These are phyloP conservation scores for Callipepla squamata DNA, from an alignment of 2,113 vertebrate species.

Conservation along the genomic window DNA sequence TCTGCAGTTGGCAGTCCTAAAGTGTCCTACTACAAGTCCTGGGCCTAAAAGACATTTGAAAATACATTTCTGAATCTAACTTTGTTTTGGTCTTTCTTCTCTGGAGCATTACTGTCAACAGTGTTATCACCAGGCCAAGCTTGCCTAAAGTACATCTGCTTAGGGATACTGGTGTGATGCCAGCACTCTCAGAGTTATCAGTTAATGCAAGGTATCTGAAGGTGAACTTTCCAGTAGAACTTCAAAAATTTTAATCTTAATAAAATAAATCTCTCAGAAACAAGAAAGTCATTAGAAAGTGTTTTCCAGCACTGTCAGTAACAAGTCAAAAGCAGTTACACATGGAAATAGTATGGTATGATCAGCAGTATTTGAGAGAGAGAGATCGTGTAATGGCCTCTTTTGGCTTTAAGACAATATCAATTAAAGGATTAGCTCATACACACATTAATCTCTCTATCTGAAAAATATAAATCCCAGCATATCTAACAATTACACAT, in stretches of 20 bases:
- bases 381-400: not conserved
- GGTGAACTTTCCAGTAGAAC: slow-evolving; percentile 31
- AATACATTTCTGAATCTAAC: not conserved
- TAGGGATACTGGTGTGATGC: not conserved
- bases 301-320: not conserved
- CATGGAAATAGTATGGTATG: not conserved
- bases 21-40: not conserved
- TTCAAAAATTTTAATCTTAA: not conserved
- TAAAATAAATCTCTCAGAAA: not conserved
- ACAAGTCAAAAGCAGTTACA: not conserved
- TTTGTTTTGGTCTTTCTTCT: not conserved
- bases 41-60: not conserved
- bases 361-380: not conserved
- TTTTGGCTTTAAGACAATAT: not conserved
- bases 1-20: not conserved
- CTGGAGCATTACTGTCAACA: not conserved
- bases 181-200: not conserved
- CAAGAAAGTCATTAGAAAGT: not conserved
- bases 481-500: not conserved
- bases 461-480: not conserved
- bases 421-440: not conserved
- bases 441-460: not conserved
- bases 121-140: not conserved
- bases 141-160: not conserved
- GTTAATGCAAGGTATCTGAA: slow-evolving; percentile 15